phyloP scores from a whole-genome alignment of 2,797 vertebrate species.

The Thamnophis elegans region DNA sequence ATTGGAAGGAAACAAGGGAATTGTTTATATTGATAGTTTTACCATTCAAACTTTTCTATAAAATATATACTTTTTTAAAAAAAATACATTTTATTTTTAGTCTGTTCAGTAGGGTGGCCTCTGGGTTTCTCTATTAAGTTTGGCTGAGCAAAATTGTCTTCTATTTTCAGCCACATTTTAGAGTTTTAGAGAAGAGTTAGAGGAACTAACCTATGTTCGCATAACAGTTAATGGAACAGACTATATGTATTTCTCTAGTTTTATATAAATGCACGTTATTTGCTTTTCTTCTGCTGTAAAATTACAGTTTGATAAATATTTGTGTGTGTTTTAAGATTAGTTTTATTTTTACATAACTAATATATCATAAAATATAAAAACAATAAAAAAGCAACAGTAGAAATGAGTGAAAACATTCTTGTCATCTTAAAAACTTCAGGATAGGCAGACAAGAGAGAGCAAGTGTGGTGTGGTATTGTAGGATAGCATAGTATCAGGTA shows the following conservation, averaged over 20 bases:
- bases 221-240: slow-evolving; percentile 58
- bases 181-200: slow-evolving; percentile 65
- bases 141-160: slow-evolving; percentile 61
- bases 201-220: slow-evolving; percentile 37
- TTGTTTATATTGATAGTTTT: slow-evolving; percentile 47
- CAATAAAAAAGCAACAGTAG: background rate
- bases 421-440: background rate
- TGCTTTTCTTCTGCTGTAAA: slow-evolving; percentile 9
- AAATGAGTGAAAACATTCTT: background rate
- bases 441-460: background rate
- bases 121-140: slow-evolving; percentile 67
- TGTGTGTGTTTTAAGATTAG: background rate
- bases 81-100: slow-evolving; percentile 51
- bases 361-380: background rate
- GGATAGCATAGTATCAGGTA: background rate
- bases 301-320: background rate
- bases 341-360: background rate
- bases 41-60: slow-evolving; percentile 46
- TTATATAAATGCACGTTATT: slow-evolving; percentile 38
- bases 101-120: slow-evolving; percentile 65
- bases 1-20: slow-evolving; percentile 52
- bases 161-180: slow-evolving; percentile 65
- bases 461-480: background rate
- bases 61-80: slow-evolving; percentile 42
- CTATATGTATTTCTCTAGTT: slow-evolving; percentile 6